Evolutionary conservation across 1,140 invertebrate species (phyloP).

Genomic region (Drosophila pectinifera): DNA sequence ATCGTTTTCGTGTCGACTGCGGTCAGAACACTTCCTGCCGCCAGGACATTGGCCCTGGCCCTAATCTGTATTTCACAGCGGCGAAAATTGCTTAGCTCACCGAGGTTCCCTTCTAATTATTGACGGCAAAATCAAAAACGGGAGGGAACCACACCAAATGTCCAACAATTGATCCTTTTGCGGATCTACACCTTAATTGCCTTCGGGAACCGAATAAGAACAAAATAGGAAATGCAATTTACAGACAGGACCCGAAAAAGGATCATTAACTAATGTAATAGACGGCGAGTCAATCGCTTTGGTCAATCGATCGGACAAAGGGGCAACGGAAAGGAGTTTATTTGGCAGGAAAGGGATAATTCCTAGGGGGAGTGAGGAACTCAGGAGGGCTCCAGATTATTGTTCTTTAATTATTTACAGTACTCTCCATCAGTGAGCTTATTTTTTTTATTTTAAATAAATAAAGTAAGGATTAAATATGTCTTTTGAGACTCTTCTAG

Average conservation of each 20-base stretch:
- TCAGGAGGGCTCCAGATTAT: background rate
- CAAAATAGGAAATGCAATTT: conserved; percentile 20
- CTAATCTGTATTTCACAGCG: conserved; percentile 53
- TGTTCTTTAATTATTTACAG: background rate
- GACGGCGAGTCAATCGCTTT: conserved; percentile 69
- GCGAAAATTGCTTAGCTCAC: conserved; percentile 70
- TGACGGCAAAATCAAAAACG: conserved; percentile 53
- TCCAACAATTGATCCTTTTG: conserved; percentile 53
- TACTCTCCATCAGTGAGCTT: no score
- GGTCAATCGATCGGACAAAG: conserved; percentile 62
- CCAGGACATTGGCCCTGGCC: conserved; percentile 50
- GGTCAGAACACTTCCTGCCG: conserved; percentile 72
- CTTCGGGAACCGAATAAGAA: conserved; percentile 5
- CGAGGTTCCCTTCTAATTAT: conserved; percentile 36
- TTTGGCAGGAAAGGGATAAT: conserved; percentile 13
- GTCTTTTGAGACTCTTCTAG: no score
- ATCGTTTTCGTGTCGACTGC: conserved; percentile 59
- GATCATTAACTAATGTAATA: conserved; percentile 61
- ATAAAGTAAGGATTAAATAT: no score
- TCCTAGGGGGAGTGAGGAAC: background rate
- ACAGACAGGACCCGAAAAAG: conserved; percentile 38
- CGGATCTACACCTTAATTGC: conserved; percentile 81
- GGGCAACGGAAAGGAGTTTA: conserved; percentile 30
- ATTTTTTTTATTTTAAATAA: no score
- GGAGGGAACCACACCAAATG: conserved; percentile 41